Conservation (phyloP, 1,140 invertebrate species). For the Glomeris maerens region DNA sequence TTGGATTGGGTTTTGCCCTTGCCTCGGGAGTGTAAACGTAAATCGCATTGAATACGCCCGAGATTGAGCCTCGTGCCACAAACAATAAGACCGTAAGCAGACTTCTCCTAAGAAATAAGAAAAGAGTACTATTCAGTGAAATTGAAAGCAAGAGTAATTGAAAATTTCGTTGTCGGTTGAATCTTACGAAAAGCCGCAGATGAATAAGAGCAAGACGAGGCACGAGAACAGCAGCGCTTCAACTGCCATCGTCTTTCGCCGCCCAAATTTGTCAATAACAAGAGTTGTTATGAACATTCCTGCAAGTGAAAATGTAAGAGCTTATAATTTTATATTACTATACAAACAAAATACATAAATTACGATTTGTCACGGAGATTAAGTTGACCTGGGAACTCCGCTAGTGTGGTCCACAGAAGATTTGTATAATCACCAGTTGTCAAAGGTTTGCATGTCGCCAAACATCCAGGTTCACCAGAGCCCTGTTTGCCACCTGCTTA, state of each 20-base stretch:
- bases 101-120: constrained; percentile 44
- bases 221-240: constrained; percentile 76
- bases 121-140: constrained; percentile 1
- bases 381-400: constrained; percentile 76
- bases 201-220: constrained; percentile 62
- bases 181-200: constrained; percentile 58
- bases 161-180: not conserved
- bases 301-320: constrained; percentile 40
- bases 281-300: constrained; percentile 84
- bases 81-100: constrained; percentile 73
- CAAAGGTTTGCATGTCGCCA: constrained; percentile 55
- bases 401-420: constrained; percentile 82
- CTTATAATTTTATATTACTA: too few species aligned
- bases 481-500: not conserved
- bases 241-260: constrained; percentile 86
- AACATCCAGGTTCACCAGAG: constrained; percentile 33
- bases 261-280: constrained; percentile 75
- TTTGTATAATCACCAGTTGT: constrained; percentile 75
- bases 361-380: constrained; percentile 8
- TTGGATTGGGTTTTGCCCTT: constrained; percentile 7
- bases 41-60: constrained; percentile 83
- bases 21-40: constrained; percentile 94
- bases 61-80: constrained; percentile 77
- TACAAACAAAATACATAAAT: constrained; percentile 15
- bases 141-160: constrained; percentile 11